Evolutionary conservation across 1,140 invertebrate species (phyloP).

Genomic region (Condylostylus longicornis): DNA sequence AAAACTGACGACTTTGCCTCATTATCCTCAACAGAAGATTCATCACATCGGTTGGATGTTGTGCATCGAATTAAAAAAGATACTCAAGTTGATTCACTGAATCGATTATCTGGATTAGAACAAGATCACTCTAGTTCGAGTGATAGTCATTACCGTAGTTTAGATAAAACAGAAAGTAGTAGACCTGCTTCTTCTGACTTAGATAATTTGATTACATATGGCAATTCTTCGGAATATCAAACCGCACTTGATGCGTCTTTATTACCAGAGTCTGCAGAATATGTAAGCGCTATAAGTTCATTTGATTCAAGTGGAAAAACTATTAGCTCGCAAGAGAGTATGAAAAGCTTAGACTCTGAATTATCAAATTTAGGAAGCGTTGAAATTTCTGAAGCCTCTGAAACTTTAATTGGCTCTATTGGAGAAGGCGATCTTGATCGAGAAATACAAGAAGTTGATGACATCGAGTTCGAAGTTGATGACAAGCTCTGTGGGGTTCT

Average conservation of each 20-base stretch:
- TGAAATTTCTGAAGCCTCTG: slow-evolving; percentile 76
- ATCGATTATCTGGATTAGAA: slow-evolving; percentile 48
- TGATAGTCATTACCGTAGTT: slow-evolving; percentile 77
- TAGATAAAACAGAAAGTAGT: slow-evolving; percentile 65
- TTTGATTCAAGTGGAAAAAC: slow-evolving; percentile 34
- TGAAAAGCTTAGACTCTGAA: slow-evolving; percentile 76
- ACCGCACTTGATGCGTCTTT: slow-evolving; percentile 65
- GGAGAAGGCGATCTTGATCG: slow-evolving; percentile 34
- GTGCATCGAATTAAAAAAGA: slow-evolving; percentile 38
- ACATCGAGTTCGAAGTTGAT: slow-evolving; percentile 1
- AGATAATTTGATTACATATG: slow-evolving; percentile 50
- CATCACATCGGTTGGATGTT: slow-evolving; percentile 31
- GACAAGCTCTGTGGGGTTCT: not conserved
- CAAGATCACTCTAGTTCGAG: slow-evolving; percentile 71
- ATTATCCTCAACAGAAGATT: slow-evolving; percentile 23
- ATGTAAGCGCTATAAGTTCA: slow-evolving; percentile 60
- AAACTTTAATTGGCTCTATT: slow-evolving; percentile 73
- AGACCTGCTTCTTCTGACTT: slow-evolving; percentile 75
- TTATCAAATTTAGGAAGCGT: slow-evolving; percentile 74
- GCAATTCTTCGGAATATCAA: slow-evolving; percentile 72
- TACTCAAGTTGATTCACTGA: slow-evolving; percentile 34
- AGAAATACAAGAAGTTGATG: not conserved
- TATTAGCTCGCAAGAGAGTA: slow-evolving; percentile 71
- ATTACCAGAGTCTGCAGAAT: slow-evolving; percentile 56
- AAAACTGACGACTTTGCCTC: slow-evolving; percentile 19